Percentiles rank a stretch among this genome's conserved stretches.
These are phyloP conservation scores for Mirounga angustirostris DNA, from an alignment of 2,113 vertebrate genomes.

Conservation along the genomic window DNA sequence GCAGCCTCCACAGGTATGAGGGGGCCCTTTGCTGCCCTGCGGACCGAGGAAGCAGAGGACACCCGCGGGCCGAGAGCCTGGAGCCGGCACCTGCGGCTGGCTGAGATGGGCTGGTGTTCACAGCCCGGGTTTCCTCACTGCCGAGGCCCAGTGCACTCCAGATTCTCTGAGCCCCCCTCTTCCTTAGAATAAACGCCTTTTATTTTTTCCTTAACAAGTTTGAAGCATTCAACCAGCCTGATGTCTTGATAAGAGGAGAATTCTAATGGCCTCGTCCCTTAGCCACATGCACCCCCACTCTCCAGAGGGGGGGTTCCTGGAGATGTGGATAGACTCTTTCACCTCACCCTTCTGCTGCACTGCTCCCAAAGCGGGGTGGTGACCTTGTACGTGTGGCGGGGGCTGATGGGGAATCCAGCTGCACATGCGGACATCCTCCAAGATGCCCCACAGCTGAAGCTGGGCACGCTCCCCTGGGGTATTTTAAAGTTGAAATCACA, in stretches of 20 bases:
- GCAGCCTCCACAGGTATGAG: background rate
- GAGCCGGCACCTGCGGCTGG: background rate
- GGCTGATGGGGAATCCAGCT: background rate
- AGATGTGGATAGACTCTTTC: too few species aligned
- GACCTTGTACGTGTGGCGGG: rapidly evolving
- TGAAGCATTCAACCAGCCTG: background rate
- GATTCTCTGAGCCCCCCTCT: background rate
- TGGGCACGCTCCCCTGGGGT: too few species aligned
- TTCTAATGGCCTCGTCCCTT: background rate
- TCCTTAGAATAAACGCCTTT: background rate
- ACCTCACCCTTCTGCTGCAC: background rate
- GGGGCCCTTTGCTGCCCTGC: too few species aligned
- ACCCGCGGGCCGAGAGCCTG: background rate
- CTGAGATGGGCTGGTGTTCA: background rate
- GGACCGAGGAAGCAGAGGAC: background rate
- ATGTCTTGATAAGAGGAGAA: background rate
- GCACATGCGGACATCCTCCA: background rate
- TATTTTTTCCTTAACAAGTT: background rate
- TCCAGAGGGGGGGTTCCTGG: background rate
- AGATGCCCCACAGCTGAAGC: background rate
- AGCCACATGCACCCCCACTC: rapidly evolving
- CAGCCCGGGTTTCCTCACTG: rapidly evolving
- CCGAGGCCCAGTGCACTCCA: background rate
- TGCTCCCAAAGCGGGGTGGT: rapidly evolving
- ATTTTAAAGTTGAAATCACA: background rate